Base-by-base conservation (phyloP, 2,888 invertebrate genomes). In the Operophtera brumata region DNA sequence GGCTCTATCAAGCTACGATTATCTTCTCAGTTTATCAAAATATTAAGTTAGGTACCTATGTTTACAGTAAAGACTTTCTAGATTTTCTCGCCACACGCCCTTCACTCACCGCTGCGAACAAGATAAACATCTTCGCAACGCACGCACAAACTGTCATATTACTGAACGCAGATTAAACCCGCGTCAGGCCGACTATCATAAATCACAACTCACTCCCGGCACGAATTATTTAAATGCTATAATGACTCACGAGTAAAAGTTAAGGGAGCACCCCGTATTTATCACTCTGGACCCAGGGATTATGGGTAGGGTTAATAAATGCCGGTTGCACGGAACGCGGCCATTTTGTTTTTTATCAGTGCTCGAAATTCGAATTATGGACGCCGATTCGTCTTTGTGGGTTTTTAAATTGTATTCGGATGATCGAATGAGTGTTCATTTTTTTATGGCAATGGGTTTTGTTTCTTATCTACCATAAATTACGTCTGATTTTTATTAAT, bases 161-260 rank as follows among this genome's bases (percentile, higher is more conserved):
- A 51, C 52, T 25, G 48, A 52, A 52, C 48, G 54, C 62, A 77
- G 78, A 80, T 80, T 79, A 80, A 72, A 78, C 78, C 80, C 77
- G 65, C 72, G 77, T 84, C 81, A 82, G 67, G 75, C 71, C 59
- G 69, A 76, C 72, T 81, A 83, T 82, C 82, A 82, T 86, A 86
- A 86, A 86, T 86, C 86, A 86, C 70, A 81, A 75, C 75, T 70
- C 79, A 77, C 71, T 71, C 72, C 55, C 20, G 66, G 65, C 77
- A 77, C 82, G 84, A 89, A 87, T 87, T 91, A 91, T 91, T 91
- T 89, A 87, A 90, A 89, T 84, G 79, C 85, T 83, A 84, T 91
- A 91, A 91, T 90, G 88, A 88, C 82, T 84, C 83, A 81, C 79
- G 86, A 75, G 78, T 73, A 81, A 84, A 66, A 66, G 81, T 81